Evolutionary conservation across 1,140 invertebrate species (phyloP), one percentile per base, ranked within the genome.

Genomic region (Euschistus heros): DNA sequence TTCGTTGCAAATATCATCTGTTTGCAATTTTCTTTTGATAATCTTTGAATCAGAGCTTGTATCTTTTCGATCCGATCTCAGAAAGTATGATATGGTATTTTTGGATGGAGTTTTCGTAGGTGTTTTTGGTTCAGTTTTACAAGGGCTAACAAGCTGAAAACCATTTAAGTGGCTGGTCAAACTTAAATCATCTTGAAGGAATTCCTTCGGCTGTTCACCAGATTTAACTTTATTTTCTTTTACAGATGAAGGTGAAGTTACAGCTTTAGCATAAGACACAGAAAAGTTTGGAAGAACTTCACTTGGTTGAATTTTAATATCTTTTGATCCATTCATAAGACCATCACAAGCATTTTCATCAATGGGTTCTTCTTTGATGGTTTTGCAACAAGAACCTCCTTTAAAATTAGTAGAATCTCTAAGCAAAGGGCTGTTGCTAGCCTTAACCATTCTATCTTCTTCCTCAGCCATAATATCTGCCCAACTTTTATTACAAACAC

Each of bases 101-200:
- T 47, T 54, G 13, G 44, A 22, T 33, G 44, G 24, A 15, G 20
- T 62, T 64, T 52, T 64, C 17, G 47, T 61, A 18, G 44, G 57
- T 30, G 42, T 55, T 27, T 60, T 64, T 6, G 15, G 10, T 46
- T 65, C 65, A 17, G 27, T 24, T 60, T 71, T 71, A 20, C 66
- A 27, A 18, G 70, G 70, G 18, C 68, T 70, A 17, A 64, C 65
- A 62, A 71, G 64, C 20, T 70, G 68, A n/a, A 71, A 68, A 24
- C 67, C 68, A 54, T 71, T 68, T 22, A 71, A 52, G 46, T 70
- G 70, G 37, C 69, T 66, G 0, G 70, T 67, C 18, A 71, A 63
- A 67, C 70, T 71, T 13, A 71, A 62, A 14, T 71, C 70, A 4
- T 71, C 69, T 52, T 71, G 69, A 4, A 69, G 17, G 18, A 64